These are phyloP conservation scores for Prietella phreatophila DNA, from an alignment of 2,113 vertebrate genomes.

Conservation along the genomic window DNA sequence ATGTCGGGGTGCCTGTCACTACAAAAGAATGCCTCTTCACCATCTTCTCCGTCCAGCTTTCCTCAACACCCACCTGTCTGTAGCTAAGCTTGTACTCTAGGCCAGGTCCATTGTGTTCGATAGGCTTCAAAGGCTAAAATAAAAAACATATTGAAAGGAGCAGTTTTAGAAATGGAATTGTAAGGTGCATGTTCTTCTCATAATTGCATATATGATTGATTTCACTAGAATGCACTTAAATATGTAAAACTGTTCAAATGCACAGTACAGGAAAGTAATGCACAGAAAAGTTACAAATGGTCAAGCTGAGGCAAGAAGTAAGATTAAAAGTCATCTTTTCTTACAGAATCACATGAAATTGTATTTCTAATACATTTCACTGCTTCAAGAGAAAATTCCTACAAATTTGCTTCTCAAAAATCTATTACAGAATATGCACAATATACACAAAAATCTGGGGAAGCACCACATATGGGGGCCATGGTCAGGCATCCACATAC, in stretches of 20 bases:
- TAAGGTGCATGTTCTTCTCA: neutral
- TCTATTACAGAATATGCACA: neutral
- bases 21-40: slow-evolving; percentile 80
- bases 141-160: slow-evolving; percentile 21
- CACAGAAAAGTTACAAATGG: neutral
- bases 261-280: neutral
- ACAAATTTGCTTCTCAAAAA: too few species aligned
- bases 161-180: neutral
- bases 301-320: neutral
- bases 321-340: neutral
- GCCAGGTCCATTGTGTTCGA: slow-evolving; percentile 85
- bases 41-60: slow-evolving; percentile 79
- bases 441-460: neutral
- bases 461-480: neutral
- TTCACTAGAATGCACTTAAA: neutral
- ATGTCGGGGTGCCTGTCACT: slow-evolving; percentile 82
- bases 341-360: neutral
- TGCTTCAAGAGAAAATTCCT: neutral
- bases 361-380: neutral
- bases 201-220: neutral
- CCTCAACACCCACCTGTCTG: slow-evolving; percentile 74
- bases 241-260: neutral
- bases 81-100: slow-evolving; percentile 91
- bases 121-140: slow-evolving; percentile 78
- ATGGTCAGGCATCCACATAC: neutral